Evolutionary conservation across 1,140 invertebrate species (phyloP).

Genomic region (Protaetia brevitarsis): DNA sequence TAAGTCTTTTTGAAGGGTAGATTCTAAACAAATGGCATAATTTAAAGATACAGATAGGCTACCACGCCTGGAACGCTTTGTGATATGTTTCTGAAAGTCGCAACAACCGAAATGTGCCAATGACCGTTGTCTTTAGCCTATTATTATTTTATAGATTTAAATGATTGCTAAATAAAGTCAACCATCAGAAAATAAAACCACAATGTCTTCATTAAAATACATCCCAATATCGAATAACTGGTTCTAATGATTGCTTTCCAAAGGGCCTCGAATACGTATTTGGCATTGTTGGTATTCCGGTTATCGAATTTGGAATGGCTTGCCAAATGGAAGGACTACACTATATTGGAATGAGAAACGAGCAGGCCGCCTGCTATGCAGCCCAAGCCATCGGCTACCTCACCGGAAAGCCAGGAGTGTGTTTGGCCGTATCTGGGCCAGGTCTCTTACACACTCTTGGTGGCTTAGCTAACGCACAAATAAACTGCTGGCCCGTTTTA

Average conservation of each 20-base stretch:
- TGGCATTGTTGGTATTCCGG: slow-evolving; percentile 93
- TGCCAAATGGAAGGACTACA: slow-evolving; percentile 85
- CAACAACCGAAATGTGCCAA: too few species aligned
- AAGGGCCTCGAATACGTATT: slow-evolving; percentile 93
- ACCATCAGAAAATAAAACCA: too few species aligned
- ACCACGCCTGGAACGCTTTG: too few species aligned
- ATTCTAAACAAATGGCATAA: too few species aligned
- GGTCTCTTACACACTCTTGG: slow-evolving; percentile 89
- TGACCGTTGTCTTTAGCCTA: too few species aligned
- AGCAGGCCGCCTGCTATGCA: slow-evolving; percentile 94
- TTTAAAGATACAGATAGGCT: too few species aligned
- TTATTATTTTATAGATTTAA: too few species aligned
- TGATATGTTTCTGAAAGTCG: too few species aligned
- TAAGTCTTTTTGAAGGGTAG: too few species aligned
- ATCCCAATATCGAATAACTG: neutral
- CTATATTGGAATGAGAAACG: slow-evolving; percentile 94
- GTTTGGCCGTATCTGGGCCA: slow-evolving; percentile 90
- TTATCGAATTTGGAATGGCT: slow-evolving; percentile 86
- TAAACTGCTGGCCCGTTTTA: slow-evolving; percentile 93
- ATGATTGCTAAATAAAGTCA: too few species aligned
- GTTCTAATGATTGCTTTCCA: slow-evolving; percentile 31
- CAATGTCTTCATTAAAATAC: neutral
- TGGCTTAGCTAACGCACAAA: slow-evolving; percentile 94
- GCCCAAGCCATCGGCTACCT: slow-evolving; percentile 91
- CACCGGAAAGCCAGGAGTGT: slow-evolving; percentile 84